Conservation (phyloP, 2,113 vertebrate genomes). For the Myotis lucifugus region DNA sequence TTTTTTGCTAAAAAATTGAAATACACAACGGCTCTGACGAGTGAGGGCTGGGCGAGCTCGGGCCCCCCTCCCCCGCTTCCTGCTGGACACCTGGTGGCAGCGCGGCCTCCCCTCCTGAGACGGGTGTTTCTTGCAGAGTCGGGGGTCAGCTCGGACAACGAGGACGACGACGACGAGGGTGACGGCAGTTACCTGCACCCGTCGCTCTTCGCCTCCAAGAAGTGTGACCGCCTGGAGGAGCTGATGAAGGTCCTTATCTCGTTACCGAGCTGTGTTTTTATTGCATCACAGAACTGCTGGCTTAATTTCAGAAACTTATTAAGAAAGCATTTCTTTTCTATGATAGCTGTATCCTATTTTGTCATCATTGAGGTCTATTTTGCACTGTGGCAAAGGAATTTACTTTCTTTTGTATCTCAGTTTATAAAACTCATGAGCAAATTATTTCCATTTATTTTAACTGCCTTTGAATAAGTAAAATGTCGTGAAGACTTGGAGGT, state of each 20-base stretch:
- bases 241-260: constrained; percentile 90
- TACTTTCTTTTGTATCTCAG: neutral
- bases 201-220: constrained; percentile 96
- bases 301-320: neutral
- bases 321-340: neutral
- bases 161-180: constrained; percentile 87
- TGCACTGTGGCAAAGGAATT: neutral
- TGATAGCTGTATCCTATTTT: neutral
- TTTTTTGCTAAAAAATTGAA: neutral
- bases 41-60: rapidly evolving
- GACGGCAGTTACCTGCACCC: constrained; percentile 96
- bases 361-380: rapidly evolving
- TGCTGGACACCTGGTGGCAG: neutral
- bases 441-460: neutral
- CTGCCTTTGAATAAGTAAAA: neutral
- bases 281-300: no score
- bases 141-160: constrained; percentile 73
- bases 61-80: rapidly evolving
- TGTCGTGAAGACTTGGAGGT: neutral
- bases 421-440: neutral
- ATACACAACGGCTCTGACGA: rapidly evolving
- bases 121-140: constrained; percentile 76
- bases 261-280: no score
- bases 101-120: neutral
- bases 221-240: constrained; percentile 93